Evolutionary conservation across 2,888 invertebrate genomes (phyloP), one percentile per base, ranked within the genome.

Genomic region (Buathra laborator): DNA sequence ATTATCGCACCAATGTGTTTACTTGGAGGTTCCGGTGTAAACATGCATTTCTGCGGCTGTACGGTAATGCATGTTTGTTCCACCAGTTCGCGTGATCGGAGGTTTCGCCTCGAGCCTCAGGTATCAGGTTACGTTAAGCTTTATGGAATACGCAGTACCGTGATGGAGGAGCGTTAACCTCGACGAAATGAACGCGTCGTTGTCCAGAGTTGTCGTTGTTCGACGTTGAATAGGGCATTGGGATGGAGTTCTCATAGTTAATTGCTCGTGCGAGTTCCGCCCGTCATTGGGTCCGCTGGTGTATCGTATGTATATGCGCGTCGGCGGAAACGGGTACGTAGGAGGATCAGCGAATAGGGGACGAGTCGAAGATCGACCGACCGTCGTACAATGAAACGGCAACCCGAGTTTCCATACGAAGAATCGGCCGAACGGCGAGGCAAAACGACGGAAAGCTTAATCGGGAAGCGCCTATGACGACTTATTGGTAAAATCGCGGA

Each of bases 131-230:
- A 53, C 53, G 53, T 16, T 46, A 24, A 29, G 44, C 9, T 48
- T 46, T 24, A 46, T 67, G 67, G 67, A 44, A 67, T 67, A 14
- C 46, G 29, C 44, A 19, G 19, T 67, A 24, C 24, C 67, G 67
- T 6, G 7, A 29, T 6, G 7, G 48, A 51, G 68, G 37, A 68
- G 48, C n/a, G n/a, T 3, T 32, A 9, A 48, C 14, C 29, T n/a
- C 9, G 43, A 16, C 16, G 66, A 37, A 3, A 16, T 37, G 64
- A 64, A 64, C 64, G 37, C 43, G 68, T 48, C 7, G 68, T 51
- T 68, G 68, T 68, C 9, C 14, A 14, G n/a, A n/a, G 48, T n/a
- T 19, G 19, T 19, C 19, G 19, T 10, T 48, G 62, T 48, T 68
- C 68, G 48, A 32, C 29, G 48, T 48, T 68, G 29, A 68, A 48